Percentiles rank a stretch among this genome's conserved stretches.
Conservation (phyloP, 2,797 vertebrate species). For the Morus bassanus region DNA sequence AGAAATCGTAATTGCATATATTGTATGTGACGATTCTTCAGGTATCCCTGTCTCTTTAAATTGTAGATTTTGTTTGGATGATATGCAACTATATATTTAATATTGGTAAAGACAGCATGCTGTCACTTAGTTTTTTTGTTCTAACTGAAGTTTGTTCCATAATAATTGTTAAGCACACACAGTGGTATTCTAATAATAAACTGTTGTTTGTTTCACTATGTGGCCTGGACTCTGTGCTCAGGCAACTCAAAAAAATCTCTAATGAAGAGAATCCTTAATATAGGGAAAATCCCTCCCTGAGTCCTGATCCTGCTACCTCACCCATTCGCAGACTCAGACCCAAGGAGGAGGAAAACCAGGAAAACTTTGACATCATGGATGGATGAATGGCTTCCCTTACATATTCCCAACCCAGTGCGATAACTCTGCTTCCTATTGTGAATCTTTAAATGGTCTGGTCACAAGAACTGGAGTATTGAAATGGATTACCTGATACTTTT, state of each 20-base stretch:
- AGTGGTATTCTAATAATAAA: background rate
- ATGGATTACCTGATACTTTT: background rate
- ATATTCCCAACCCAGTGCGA: background rate
- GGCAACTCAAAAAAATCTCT: background rate
- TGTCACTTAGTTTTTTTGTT: background rate
- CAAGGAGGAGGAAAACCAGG: background rate
- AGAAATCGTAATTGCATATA: background rate
- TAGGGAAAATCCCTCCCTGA: background rate
- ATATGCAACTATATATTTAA: background rate
- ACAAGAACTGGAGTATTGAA: background rate
- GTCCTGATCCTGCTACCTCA: background rate
- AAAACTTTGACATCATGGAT: background rate
- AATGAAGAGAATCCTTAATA: background rate
- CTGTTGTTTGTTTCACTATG: background rate
- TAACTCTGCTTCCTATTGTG: background rate
- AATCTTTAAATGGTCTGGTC: background rate
- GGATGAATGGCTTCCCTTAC: background rate
- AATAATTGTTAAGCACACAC: background rate
- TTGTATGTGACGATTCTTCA: background rate
- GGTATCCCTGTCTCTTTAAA: background rate
- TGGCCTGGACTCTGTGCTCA: background rate
- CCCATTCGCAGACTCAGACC: background rate
- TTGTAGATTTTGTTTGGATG: background rate
- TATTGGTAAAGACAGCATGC: background rate
- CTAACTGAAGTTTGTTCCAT: background rate